Evolutionary conservation across 2,113 vertebrate genomes (phyloP).

Genomic region (Phylloscopus trochilus): DNA sequence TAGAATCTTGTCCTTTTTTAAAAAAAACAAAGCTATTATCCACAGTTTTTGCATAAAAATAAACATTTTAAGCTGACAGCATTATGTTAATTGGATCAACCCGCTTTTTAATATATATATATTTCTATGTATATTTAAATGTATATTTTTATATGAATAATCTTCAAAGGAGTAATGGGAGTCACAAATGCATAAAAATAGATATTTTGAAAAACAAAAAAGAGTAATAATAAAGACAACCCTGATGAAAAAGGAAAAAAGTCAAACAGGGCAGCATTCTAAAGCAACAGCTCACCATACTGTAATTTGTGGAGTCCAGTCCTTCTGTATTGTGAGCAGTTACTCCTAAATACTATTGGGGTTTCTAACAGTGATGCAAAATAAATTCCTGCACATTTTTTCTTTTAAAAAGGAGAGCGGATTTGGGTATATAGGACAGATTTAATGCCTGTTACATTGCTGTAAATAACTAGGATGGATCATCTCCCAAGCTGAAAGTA

Average conservation of each 20-base stretch:
- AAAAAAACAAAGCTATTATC: conserved; percentile 8
- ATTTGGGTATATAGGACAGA: neutral
- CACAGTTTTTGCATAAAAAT: conserved; percentile 42
- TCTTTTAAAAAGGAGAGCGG: neutral
- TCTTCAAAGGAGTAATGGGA: conserved; percentile 29
- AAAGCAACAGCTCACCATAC: conserved; percentile 15
- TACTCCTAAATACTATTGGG: neutral
- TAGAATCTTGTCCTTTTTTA: neutral
- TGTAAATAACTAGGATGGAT: neutral
- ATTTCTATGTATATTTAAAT: conserved; percentile 29
- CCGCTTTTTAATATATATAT: neutral
- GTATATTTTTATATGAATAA: conserved; percentile 39
- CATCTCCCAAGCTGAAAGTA: neutral
- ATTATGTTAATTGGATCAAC: neutral
- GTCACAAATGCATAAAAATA: conserved; percentile 68
- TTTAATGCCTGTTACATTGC: neutral
- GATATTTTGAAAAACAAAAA: neutral
- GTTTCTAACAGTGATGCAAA: neutral
- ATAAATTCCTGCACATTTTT: neutral
- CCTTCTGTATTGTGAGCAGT: conserved; percentile 1
- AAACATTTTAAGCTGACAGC: conserved; percentile 47
- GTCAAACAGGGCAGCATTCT: neutral
- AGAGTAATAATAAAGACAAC: neutral
- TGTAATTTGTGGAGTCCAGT: neutral
- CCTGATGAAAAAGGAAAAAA: neutral